Base-by-base conservation (phyloP, 2,888 invertebrate species). In the Caenorhabditis panamensis region DNA sequence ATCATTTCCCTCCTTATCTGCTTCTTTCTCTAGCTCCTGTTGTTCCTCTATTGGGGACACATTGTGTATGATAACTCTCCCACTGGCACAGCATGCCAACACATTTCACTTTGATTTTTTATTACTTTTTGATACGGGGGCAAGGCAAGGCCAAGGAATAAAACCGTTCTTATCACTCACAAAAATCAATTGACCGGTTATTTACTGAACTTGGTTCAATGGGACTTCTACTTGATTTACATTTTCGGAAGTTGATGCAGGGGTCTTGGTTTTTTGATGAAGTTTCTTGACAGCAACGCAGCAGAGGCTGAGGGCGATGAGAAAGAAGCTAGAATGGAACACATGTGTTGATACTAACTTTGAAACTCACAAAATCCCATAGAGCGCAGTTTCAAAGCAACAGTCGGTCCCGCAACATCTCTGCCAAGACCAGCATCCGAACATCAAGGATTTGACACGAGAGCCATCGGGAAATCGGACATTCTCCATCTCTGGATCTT, bases 371-470 rank as follows among this genome's bases (percentile, higher is more conserved):
- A 11, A 18, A 6, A 20, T 6, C 11, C 44, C 44, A 18, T 26
- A 53, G 11, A 69, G 31, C 1, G 22, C 36, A 18, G 36, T 37
- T 3, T 69, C 68, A 22, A 69, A 69, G 20, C 68, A 69, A 16
- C 68, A 69, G 31, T 69, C 68, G 18, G 68, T 69, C 37, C 68
- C 68, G 36, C 68, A 69, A 61, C 59, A 69, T 28, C 68, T 69
- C 8, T 61, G 59, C 36, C 51, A 61, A 2, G 47, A 44, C 51
- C 51, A 69, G 31, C 68, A 69, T 11, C 68, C 68, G 20, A 69
- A 69, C 59, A 69, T 69, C 8, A 69, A 20, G 11, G 24, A 26
- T 51, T 61, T 69, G 18, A 69, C 68, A 5, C n/a, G 1, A 6
- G 59, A 51, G 11, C 59, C 68, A 41, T 69, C 68, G 9, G n/a